These are phyloP conservation scores for Cherax destructor DNA, from an alignment of 1,140 invertebrate genomes.

Conservation along the genomic window DNA sequence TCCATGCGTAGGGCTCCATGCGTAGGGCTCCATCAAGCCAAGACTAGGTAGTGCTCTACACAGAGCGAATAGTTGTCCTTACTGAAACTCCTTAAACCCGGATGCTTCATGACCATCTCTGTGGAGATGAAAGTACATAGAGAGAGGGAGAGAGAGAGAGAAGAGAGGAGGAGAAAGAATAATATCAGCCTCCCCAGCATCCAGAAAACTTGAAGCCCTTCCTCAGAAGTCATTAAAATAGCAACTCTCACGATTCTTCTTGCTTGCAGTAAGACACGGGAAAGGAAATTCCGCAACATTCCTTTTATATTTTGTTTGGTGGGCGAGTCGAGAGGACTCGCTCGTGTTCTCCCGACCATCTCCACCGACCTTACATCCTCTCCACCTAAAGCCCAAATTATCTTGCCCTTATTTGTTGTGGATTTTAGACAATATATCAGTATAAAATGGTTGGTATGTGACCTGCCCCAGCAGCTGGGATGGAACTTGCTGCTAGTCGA, in stretches of 20 bases:
- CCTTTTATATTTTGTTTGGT: not conserved
- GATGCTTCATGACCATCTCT: too few relatives aligned
- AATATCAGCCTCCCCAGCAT: too few relatives aligned
- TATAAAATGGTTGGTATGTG: conserved; percentile 4
- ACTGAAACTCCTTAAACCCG: too few relatives aligned
- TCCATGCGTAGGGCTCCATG: too few relatives aligned
- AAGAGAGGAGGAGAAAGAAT: too few relatives aligned
- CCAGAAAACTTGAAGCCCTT: not conserved
- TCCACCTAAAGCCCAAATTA: not conserved
- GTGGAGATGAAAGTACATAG: too few relatives aligned
- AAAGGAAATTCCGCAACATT: not conserved
- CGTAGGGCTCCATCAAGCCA: too few relatives aligned
- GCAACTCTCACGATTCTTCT: not conserved
- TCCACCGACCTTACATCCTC: not conserved
- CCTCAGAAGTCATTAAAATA: not conserved
- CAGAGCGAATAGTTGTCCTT: too few relatives aligned
- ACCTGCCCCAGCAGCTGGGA: not conserved
- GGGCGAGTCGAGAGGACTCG: too few relatives aligned
- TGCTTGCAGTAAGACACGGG: not conserved
- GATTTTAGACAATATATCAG: not conserved
- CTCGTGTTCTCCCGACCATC: too few relatives aligned
- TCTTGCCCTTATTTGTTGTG: not conserved
- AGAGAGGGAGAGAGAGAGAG: too few relatives aligned
- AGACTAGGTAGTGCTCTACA: too few relatives aligned
- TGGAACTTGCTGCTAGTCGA: not conserved